Base-by-base conservation (phyloP, 35 echinoderm and acorn worm genomes). In the Acanthaster planci region DNA sequence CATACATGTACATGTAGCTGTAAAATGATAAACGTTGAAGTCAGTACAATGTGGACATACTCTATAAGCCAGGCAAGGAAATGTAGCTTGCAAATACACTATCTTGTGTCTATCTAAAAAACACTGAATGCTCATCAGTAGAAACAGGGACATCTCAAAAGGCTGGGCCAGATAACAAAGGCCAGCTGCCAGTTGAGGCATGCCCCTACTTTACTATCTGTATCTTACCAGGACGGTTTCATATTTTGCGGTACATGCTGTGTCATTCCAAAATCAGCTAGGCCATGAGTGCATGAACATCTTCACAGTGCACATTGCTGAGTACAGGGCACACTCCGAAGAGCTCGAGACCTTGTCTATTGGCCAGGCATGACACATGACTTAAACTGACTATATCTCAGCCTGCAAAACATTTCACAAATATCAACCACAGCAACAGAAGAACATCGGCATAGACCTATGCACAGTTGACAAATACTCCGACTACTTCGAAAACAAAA, bases 301-400 rank as follows among this genome's bases (percentile, higher is more conserved):
- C 42, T 80, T 17, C 78, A 80, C 78, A 80, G 82, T 29, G 19
- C 86, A 52, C 93, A 92, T 55, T 35, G 23, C 0, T 85, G 90
- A 57, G 72, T 97, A 17, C 67, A 89, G n/a, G 51, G 76, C 51
- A 92, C 86, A 42, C 81, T 97, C 89, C 7, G 89, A 89, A 19
- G 76, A 82, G 52, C 85, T 97, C 90, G 94, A 82, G 82, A 7
- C n/a, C n/a, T n/a, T n/a, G n/a, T n/a, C n/a, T n/a, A n/a, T n/a
- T n/a, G n/a, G n/a, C n/a, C n/a, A n/a, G 35, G 79, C 18, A 92
- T 92, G 81, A 85, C 77, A 64, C 85, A 72, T 35, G 76, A 97
- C 17, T 19, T 92, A 37, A n/a, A 39, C 72, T 50, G 83, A 97
- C 77, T 77, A 90, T 31, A 37, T 90, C 1, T 58, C 39, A 34